phyloP scores from a whole-genome alignment of 2,113 vertebrate species.

The Nannobrachium achirus region DNA sequence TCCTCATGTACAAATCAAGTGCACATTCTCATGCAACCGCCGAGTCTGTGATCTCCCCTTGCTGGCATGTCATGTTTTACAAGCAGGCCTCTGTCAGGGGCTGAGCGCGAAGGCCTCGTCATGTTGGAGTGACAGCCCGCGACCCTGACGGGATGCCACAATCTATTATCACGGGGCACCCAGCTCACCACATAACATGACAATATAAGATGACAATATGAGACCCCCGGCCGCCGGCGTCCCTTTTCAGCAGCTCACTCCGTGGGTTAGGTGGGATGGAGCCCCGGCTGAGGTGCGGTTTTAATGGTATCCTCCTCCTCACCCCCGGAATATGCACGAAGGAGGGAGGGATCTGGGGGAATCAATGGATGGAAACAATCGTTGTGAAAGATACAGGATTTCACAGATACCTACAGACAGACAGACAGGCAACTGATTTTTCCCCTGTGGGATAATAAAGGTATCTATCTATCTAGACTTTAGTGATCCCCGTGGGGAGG shows the following conservation, averaged over 20 bases:
- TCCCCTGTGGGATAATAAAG: no score
- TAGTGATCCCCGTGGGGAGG: no score
- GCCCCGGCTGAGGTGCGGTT: constrained; percentile 26
- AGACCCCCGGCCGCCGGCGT: constrained; percentile 14
- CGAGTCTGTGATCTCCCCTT: constrained; percentile 48
- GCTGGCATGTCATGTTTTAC: constrained; percentile 64
- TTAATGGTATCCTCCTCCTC: constrained; percentile 18
- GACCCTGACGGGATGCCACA: constrained; percentile 36
- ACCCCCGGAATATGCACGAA: not conserved
- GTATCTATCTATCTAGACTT: no score
- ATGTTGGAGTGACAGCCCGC: constrained; percentile 38
- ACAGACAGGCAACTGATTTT: no score
- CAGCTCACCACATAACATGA: constrained; percentile 37
- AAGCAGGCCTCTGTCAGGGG: constrained; percentile 48
- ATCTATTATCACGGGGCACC: constrained; percentile 55
- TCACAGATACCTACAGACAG: no score
- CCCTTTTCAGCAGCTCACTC: constrained; percentile 9
- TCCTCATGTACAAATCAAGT: constrained; percentile 59
- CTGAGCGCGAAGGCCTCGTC: constrained; percentile 6
- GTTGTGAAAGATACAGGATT: constrained; percentile 15
- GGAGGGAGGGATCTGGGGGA: not conserved
- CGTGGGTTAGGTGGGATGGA: constrained; percentile 1
- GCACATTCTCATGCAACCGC: constrained; percentile 58
- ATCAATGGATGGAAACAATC: constrained; percentile 11
- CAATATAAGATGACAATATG: constrained; percentile 23